phyloP scores from a whole-genome alignment of 1,140 invertebrate species.

The Bombus sylvicola region DNA sequence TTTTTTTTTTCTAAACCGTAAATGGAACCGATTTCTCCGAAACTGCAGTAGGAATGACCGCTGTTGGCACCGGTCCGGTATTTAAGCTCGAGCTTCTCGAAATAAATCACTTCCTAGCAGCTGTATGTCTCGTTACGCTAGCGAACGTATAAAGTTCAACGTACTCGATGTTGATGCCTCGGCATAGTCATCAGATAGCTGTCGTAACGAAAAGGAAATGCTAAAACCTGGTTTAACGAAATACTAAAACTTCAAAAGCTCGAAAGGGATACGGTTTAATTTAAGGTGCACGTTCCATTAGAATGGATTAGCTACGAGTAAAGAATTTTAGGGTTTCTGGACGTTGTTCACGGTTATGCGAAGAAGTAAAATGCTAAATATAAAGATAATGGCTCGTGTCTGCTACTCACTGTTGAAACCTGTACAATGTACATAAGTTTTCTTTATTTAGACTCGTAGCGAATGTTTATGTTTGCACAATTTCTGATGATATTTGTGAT shows the following conservation, averaged over 20 bases:
- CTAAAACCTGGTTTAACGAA: background rate
- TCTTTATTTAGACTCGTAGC: background rate
- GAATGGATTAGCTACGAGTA: background rate
- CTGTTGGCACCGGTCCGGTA: slow-evolving; percentile 39
- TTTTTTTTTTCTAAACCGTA: background rate
- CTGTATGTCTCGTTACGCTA: slow-evolving; percentile 28
- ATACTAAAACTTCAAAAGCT: background rate
- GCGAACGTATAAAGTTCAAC: slow-evolving; percentile 38
- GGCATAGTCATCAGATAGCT: background rate
- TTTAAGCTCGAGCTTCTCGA: slow-evolving; percentile 38
- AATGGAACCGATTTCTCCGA: slow-evolving; percentile 31
- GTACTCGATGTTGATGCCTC: slow-evolving; percentile 36
- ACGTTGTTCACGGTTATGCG: background rate
- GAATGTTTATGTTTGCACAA: background rate
- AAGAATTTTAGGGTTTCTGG: background rate
- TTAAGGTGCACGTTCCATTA: background rate
- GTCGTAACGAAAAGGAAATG: background rate
- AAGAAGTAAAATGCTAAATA: background rate
- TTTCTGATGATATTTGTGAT: background rate
- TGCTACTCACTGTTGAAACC: background rate
- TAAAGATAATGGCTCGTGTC: background rate
- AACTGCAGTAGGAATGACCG: slow-evolving; percentile 36
- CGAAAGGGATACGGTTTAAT: background rate
- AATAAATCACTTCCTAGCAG: slow-evolving; percentile 50
- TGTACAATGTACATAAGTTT: background rate